phyloP scores from a whole-genome alignment of 2,888 invertebrate species.

The Cantharis lateralis region DNA sequence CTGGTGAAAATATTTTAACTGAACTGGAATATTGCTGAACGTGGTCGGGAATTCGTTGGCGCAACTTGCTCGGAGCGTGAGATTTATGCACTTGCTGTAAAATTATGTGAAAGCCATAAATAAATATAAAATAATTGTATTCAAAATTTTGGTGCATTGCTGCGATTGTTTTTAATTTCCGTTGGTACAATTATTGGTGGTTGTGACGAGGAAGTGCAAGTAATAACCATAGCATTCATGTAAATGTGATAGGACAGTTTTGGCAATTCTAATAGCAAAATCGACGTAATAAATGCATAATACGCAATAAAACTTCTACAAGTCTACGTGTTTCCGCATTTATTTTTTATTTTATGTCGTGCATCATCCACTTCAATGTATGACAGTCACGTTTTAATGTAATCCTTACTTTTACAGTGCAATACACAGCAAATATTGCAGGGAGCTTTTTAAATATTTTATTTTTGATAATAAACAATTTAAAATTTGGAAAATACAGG shows the following conservation, averaged over 20 bases:
- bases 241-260: not conserved
- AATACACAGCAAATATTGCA: not conserved
- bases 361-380: not conserved
- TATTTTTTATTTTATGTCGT: not conserved
- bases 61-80: not conserved
- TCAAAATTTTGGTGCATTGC: not conserved
- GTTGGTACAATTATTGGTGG: not conserved
- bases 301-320: not conserved
- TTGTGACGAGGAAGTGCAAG: not conserved
- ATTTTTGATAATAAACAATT: not conserved
- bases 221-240: not conserved
- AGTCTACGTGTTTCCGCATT: not conserved
- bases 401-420: not conserved
- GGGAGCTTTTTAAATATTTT: not conserved
- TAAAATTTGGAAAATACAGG: not conserved
- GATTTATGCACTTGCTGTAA: not conserved
- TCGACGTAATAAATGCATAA: not conserved
- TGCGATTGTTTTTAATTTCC: slow-evolving; percentile 1
- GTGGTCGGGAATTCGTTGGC: not conserved
- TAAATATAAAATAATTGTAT: not conserved
- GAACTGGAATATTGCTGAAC: not conserved
- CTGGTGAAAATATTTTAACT: not conserved
- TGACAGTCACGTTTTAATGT: not conserved
- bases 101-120: not conserved
- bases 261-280: not conserved